These are phyloP conservation scores for Drosophila funebris DNA, from an alignment of 1,140 invertebrate species.

Conservation along the genomic window DNA sequence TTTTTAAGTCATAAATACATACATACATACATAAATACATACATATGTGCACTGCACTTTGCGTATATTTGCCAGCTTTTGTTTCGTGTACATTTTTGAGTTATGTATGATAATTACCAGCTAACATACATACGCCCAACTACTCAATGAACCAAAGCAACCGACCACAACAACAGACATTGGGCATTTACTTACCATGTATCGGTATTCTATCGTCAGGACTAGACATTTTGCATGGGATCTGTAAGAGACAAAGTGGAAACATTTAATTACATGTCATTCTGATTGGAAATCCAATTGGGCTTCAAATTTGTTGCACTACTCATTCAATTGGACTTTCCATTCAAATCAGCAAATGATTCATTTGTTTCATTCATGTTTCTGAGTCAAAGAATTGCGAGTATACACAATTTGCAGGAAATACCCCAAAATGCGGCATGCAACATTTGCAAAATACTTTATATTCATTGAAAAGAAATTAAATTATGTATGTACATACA, in stretches of 20 bases:
- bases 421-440: not conserved
- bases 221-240: constrained; percentile 82
- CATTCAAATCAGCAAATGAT: constrained; percentile 4
- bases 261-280: not conserved
- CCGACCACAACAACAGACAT: not conserved
- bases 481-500: not conserved
- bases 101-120: too few species aligned
- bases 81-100: constrained; percentile 32
- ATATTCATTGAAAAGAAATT: constrained; percentile 37
- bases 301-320: not conserved
- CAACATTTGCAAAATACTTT: not conserved
- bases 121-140: too few species aligned
- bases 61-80: constrained; percentile 48
- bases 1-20: constrained; percentile 56
- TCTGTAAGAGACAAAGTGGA: constrained; percentile 37
- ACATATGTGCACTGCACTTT: constrained; percentile 5
- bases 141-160: not conserved
- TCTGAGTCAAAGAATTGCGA: not conserved
- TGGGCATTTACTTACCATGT: constrained; percentile 70
- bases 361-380: constrained; percentile 1
- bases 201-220: constrained; percentile 81
- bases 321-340: constrained; percentile 3
- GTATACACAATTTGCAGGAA: not conserved
- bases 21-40: constrained; percentile 14
- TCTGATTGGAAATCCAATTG: not conserved